phyloP scores from a whole-genome alignment of 2,797 vertebrate genomes.

The Pseudochaenichthys georgianus region DNA sequence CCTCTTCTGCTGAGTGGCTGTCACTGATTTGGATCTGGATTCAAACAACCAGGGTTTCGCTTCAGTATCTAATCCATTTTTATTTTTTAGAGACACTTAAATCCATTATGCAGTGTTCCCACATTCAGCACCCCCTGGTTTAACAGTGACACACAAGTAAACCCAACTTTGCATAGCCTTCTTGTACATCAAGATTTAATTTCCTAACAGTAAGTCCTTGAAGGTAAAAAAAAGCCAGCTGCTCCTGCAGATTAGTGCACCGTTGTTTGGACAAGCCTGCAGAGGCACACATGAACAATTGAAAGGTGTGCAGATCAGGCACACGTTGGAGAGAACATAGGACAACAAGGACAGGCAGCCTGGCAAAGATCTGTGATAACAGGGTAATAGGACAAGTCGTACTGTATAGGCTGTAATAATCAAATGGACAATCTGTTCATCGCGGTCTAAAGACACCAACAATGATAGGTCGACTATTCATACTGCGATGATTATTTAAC shows the following conservation, averaged over 20 bases:
- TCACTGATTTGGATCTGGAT: constrained; percentile 46
- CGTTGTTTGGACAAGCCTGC: constrained; percentile 24
- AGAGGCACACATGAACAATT: constrained; percentile 26
- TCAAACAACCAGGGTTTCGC: constrained; percentile 47
- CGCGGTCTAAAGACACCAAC: constrained; percentile 20
- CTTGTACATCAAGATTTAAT: constrained; percentile 17
- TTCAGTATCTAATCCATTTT: constrained; percentile 67
- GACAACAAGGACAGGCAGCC: constrained; percentile 3
- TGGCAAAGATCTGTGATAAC: constrained; percentile 20
- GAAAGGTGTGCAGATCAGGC: constrained; percentile 24
- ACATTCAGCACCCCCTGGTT: constrained; percentile 50
- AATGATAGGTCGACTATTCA: constrained; percentile 27
- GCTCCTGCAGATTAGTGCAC: constrained; percentile 7
- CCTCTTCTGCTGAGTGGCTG: constrained; percentile 46
- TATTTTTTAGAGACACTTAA: constrained; percentile 62
- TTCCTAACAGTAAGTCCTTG: constrained; percentile 39
- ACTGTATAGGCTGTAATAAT: constrained; percentile 26
- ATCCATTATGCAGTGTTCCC: constrained; percentile 60
- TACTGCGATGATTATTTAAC: constrained; percentile 47
- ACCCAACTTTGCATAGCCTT: constrained; percentile 39
- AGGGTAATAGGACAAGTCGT: constrained; percentile 37
- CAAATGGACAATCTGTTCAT: constrained; percentile 35
- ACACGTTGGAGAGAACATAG: constrained; percentile 16
- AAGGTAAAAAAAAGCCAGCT: constrained; percentile 27
- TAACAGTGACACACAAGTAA: constrained; percentile 40